Evolutionary conservation across 2,888 invertebrate genomes (phyloP), one percentile per base, ranked within the genome.

Genomic region (Desoria tigrina): DNA sequence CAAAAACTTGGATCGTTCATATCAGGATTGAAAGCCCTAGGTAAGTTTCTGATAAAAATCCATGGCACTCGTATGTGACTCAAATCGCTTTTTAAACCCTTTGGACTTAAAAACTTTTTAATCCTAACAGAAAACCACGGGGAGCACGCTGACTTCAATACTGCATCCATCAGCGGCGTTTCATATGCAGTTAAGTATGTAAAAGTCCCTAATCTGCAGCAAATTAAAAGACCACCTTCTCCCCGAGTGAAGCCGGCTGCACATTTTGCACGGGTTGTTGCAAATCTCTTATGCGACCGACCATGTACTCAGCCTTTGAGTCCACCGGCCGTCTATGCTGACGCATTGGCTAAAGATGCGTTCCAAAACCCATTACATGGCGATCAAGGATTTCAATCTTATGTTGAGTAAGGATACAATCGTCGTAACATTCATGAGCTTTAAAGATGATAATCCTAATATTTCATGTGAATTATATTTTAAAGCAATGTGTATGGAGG

Each of bases 201-300:
- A n/a, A n/a, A 45, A 21, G 14, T 39, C 39, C 14, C 39, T 14
- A 14, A 11, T 39, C 39, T 9, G 39, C 39, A 11, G 39, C n/a
- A n/a, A 9, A 27, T 16, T 14, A 55, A 32, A n/a, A 4, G 32
- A 32, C 32, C 28, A 6, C 55, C 55, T 2, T 65, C 65, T 11
- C 70, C 70, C 4, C 21, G 70, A 16, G 70, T 70, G 1, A 70
- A 70, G 21, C 70, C 70, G 3, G 67, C 49, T 0, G 42, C 67
- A 4, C 67, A 67, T 61, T 70, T 65, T 58, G 65, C 70, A 1
- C 62, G 67, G 16, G 70, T 70, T 4, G 66, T 67, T 0, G 67
- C 70, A 16, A 67, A 63, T 28, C 56, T 70, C 14, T 53, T 65
- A 2, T 65, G 70, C 21, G 64, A 60, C 21, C 27, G 64, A 1